These are phyloP conservation scores for Yponomeuta sedellus DNA, from an alignment of 2,888 invertebrate species.

Conservation along the genomic window DNA sequence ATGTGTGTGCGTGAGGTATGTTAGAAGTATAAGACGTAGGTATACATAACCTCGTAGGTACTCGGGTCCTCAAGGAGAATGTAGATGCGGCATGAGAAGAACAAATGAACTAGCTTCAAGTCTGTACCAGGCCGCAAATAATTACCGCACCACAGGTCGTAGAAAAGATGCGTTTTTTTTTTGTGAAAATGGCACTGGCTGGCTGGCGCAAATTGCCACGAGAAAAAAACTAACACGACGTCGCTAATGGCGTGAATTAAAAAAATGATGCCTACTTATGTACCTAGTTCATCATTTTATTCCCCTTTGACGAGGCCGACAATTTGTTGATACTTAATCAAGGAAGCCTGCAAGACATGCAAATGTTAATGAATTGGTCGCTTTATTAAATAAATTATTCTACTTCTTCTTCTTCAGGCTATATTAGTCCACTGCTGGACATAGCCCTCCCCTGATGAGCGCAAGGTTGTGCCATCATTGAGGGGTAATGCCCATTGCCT, in stretches of 20 bases:
- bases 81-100: constrained; percentile 22
- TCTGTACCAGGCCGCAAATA: constrained; percentile 22
- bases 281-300: too few species aligned
- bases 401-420: too few species aligned
- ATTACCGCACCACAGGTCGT: constrained; percentile 2
- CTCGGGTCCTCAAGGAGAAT: not conserved
- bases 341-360: too few species aligned
- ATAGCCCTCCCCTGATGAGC: too few species aligned
- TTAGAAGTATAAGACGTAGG: too few species aligned
- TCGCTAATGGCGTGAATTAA: not conserved
- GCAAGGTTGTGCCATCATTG: too few species aligned
- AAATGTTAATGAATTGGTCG: too few species aligned
- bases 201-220: not conserved
- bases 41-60: too few species aligned
- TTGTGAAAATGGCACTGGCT: not conserved
- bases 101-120: constrained; percentile 28
- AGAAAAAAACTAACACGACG: not conserved
- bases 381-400: too few species aligned
- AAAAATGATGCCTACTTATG: not conserved
- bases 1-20: too few species aligned
- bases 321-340: not conserved
- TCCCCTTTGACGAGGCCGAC: not conserved
- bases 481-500: too few species aligned
- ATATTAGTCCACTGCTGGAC: too few species aligned
- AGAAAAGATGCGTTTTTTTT: not conserved